These are phyloP conservation scores for Drosophila anomelani DNA, from an alignment of 2,888 invertebrate species.

Conservation along the genomic window DNA sequence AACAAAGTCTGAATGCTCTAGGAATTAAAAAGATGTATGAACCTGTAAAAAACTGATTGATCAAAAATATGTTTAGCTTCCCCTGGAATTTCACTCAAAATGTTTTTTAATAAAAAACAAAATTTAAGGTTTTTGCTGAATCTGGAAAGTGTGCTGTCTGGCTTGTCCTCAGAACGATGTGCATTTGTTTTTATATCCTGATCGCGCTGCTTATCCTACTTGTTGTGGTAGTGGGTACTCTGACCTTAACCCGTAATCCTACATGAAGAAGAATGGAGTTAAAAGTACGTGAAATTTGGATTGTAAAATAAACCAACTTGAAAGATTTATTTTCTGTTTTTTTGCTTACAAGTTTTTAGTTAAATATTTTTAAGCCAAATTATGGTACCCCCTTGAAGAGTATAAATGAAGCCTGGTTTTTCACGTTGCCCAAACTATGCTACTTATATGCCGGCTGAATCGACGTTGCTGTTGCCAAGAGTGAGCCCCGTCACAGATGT, in stretches of 20 bases:
- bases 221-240: background rate
- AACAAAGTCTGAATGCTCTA: background rate
- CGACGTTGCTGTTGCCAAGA: conserved; percentile 44
- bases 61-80: background rate
- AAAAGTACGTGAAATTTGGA: background rate
- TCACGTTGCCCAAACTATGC: conserved; percentile 35
- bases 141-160: background rate
- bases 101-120: background rate
- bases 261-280: background rate
- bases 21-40: background rate
- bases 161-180: background rate
- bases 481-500: conserved; percentile 22
- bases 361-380: background rate
- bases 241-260: background rate
- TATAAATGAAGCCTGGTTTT: conserved; percentile 54
- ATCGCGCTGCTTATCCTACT: conserved; percentile 1
- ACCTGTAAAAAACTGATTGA: background rate
- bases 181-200: background rate
- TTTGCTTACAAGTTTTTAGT: background rate
- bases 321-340: accelerated
- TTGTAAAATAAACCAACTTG: background rate
- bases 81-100: conserved; percentile 2
- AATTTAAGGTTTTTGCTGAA: background rate
- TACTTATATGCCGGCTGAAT: conserved; percentile 25
- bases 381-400: background rate